phyloP scores from a whole-genome alignment of 1,140 invertebrate species.

The Ceratina japonica region DNA sequence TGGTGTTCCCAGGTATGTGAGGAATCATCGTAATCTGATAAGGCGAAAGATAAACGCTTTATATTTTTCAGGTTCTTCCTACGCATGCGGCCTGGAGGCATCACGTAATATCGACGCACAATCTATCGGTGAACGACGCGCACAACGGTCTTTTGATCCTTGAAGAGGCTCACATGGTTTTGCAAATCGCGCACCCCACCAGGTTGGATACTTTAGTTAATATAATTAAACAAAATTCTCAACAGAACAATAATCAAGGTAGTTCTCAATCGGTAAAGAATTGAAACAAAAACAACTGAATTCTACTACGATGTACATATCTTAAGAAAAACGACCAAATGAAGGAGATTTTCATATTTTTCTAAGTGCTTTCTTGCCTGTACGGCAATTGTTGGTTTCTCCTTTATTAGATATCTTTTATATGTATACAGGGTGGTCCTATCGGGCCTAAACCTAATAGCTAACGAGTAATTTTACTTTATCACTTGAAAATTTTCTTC shows the following conservation, averaged over 20 bases:
- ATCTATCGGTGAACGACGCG: slow-evolving; percentile 80
- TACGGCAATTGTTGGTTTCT: background rate
- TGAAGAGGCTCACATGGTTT: slow-evolving; percentile 83
- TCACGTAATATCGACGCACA: slow-evolving; percentile 81
- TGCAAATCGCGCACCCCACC: slow-evolving; percentile 79
- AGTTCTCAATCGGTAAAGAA: slow-evolving; percentile 40
- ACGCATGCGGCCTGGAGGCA: slow-evolving; percentile 82
- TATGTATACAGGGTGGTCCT: slow-evolving; percentile 6
- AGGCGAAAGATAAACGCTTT: background rate
- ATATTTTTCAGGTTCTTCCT: slow-evolving; percentile 72
- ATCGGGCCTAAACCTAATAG: too few relatives aligned
- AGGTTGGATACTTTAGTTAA: slow-evolving; percentile 76
- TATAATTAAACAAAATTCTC: slow-evolving; percentile 69
- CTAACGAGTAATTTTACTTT: too few relatives aligned
- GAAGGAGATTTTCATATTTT: background rate
- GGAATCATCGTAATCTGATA: background rate
- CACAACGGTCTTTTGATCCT: slow-evolving; percentile 82
- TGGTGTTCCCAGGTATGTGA: slow-evolving; percentile 78
- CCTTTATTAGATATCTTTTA: background rate
- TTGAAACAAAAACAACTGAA: slow-evolving; percentile 3
- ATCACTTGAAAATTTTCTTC: too few relatives aligned
- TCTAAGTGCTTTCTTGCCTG: background rate
- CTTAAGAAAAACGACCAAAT: background rate
- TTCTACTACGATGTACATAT: background rate
- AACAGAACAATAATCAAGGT: slow-evolving; percentile 55